Base-by-base conservation (phyloP, 2,113 vertebrate species). In the Mustela lutreola region DNA sequence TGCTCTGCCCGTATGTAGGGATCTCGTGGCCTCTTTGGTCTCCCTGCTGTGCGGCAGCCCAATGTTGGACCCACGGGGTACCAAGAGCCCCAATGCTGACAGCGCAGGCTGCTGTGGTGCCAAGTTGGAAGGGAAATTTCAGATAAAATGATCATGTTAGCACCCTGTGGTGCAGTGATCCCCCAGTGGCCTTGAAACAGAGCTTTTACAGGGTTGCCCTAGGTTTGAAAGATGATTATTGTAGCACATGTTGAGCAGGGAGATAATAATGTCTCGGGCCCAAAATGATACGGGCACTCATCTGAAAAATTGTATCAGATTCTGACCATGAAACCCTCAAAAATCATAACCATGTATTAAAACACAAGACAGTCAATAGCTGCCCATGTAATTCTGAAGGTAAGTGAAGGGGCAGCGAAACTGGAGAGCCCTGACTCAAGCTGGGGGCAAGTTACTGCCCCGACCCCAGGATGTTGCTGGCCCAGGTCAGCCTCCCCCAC, bases 381-480 rank as follows among this genome's bases (percentile, higher is more conserved):
- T 2, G 1, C 16, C 26, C 16, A 0, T 7, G 0, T 91, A 63
- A 14, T 39, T 75, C 18, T 67, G 4, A 8, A 42, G 62, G 16
- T n/a, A 12, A 31, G 3, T 4, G 2, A 1, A 58, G 36, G 33
- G 56, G 2, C 18, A 0, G 1, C 2, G 2, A 0, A 2, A 7
- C n/a, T 10, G 3, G 18, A 1, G 19, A 11, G 18, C n/a, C 24
- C 22, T 9, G 14, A 1, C 62, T 21, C 4, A 0, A 18, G 5
- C 53, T 1, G 10, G 48, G 18, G 76, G 76, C 75, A 28, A 14
- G 28, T 31, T 15, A 50, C 45, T 50, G 75, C 42, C 39, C 73
- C 22, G 3, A 7, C 36, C 22, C 39, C 24, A 28, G 42, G 71
- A 22, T 7, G 9, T 28, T 39, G 48, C 56, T 26, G 28, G 31